Base-by-base conservation (phyloP, 2,797 vertebrate species). In the Anguilla anguilla region DNA sequence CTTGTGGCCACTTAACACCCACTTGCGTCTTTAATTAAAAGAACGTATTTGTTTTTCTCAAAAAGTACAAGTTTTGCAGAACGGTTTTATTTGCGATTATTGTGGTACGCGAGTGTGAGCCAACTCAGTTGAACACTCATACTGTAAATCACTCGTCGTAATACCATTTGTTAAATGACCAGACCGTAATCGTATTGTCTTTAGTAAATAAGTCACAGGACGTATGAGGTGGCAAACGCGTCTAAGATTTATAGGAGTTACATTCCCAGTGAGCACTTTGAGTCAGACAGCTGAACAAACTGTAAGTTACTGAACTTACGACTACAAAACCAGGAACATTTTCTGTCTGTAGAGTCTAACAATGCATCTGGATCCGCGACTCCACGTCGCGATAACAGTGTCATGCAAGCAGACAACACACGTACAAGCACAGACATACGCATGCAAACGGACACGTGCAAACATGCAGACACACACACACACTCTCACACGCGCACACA, bases 401-500 rank as follows among this genome's bases (percentile, higher is more conserved):
- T 19, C 61, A 25, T 22, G 61, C 19, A 25, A 64, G 61, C 4
- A 25, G 43, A 46, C 43, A 1, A 22, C 39, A 49, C 19, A 49
- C 43, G 10, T 11, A 6, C 39, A 49, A 22, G 22, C 17, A 6
- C 43, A 49, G 4, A 81, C 39, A 22, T 1, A 77, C 35, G 9
- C 72, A 77, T 17, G 39, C 11, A 74, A 10, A 35, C 31, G 3
- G 10, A 35, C 10, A 35, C 67, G 28, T 9, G 28, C 7, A 6
- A 2, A 77, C 43, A 17, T 17, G 11, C 31, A 39, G 59, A 46
- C 15, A 46, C 13, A 10, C 22, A 28, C 57, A 67, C 4, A 72
- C 86, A 87, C 28, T n/a, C n/a, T 82, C 74, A 87, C 72, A 59
- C 53, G 13, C 13, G 17, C 55, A 81, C 87, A 86, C 55, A 72